Evolutionary conservation across 2,797 vertebrate species (phyloP).

Genomic region (Gymnothorax javanicus): DNA sequence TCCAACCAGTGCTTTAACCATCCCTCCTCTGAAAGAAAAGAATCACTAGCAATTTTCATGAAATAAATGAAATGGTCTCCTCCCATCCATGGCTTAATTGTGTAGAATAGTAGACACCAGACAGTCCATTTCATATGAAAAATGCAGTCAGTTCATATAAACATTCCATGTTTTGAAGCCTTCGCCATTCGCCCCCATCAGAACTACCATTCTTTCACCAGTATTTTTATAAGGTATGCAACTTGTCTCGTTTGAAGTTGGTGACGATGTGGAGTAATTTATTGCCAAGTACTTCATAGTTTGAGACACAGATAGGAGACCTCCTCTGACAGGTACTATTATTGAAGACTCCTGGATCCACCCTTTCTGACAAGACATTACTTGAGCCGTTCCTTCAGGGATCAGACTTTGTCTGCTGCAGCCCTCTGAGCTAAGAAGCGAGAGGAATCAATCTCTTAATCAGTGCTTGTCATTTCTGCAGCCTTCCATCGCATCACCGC

Average conservation of each 20-base stretch:
- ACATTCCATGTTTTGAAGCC: no score
- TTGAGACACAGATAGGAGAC: slow-evolving; percentile 60
- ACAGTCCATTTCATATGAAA: not conserved
- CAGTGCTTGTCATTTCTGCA: slow-evolving; percentile 57
- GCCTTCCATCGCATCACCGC: slow-evolving; percentile 51
- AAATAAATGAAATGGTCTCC: not conserved
- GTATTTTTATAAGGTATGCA: slow-evolving; percentile 29
- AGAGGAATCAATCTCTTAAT: slow-evolving; percentile 52
- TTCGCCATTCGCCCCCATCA: no score
- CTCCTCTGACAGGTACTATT: slow-evolving; percentile 66
- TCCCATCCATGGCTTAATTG: not conserved
- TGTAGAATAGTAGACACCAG: not conserved
- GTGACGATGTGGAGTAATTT: slow-evolving; percentile 65
- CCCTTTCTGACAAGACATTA: slow-evolving; percentile 74
- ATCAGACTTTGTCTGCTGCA: slow-evolving; percentile 44
- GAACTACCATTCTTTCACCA: slow-evolving; percentile 31
- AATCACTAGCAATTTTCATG: no score
- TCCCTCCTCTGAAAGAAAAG: not conserved
- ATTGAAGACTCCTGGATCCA: slow-evolving; percentile 66
- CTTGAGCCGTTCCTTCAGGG: slow-evolving; percentile 61
- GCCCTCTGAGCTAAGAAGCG: slow-evolving; percentile 32
- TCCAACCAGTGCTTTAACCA: not conserved
- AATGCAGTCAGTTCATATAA: not conserved
- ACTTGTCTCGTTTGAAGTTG: slow-evolving; percentile 44
- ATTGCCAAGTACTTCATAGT: slow-evolving; percentile 58